These are phyloP conservation scores for Lasioglossum morio DNA, from an alignment of 2,888 invertebrate genomes.

Conservation along the genomic window DNA sequence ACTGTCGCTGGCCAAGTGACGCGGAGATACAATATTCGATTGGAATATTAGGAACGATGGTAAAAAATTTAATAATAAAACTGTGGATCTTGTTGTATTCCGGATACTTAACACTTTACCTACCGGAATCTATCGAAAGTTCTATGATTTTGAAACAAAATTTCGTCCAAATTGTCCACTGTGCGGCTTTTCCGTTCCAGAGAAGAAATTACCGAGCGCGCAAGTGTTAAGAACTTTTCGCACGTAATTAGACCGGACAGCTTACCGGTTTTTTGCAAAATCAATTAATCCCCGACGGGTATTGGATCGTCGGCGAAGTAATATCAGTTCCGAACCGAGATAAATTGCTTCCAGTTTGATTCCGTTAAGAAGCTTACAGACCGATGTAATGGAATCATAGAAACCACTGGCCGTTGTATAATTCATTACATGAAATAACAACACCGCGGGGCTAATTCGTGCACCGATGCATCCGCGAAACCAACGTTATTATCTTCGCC, in stretches of 20 bases:
- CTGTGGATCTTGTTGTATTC: too few species aligned
- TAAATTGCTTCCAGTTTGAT: neutral
- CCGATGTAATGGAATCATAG: neutral
- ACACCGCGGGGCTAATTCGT: neutral
- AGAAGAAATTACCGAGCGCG: neutral
- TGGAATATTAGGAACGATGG: too few species aligned
- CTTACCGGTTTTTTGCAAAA: neutral
- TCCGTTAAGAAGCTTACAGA: constrained; percentile 3
- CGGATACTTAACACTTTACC: too few species aligned
- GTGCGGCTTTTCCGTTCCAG: neutral
- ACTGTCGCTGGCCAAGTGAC: neutral
- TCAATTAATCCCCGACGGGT: neutral
- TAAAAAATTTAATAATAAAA: too few species aligned
- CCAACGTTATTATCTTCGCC: neutral
- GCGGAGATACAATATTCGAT: neutral
- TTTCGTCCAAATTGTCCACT: too few species aligned
- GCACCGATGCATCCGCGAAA: neutral
- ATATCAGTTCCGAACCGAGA: neutral
- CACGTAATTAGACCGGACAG: neutral
- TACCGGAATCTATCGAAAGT: too few species aligned
- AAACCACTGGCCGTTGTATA: neutral
- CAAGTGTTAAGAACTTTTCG: neutral
- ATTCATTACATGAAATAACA: neutral
- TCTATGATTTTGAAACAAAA: too few species aligned
- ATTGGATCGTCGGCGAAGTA: neutral